Evolutionary conservation across 1,140 invertebrate genomes (phyloP).

Genomic region (Brachionus paranguensis): DNA sequence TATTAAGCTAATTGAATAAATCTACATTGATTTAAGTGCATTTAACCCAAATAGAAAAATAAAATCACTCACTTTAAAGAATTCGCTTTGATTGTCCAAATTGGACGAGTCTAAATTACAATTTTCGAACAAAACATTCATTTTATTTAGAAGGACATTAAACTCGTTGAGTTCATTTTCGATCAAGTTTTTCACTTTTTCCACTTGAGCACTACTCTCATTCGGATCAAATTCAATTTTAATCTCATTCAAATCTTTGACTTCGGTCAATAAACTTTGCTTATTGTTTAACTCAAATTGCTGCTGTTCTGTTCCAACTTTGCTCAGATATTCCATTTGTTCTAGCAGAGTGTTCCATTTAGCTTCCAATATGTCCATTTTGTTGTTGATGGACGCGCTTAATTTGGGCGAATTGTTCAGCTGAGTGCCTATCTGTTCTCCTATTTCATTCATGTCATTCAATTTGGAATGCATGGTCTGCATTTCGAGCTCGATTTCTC

Average conservation of each 20-base stretch:
- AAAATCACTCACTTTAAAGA: background rate
- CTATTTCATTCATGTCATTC: conserved; percentile 37
- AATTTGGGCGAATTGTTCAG: conserved; percentile 12
- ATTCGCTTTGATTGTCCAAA: background rate
- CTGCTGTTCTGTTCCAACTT: conserved; percentile 27
- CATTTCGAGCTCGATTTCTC: conserved; percentile 30
- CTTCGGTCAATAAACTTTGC: background rate
- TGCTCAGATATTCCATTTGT: conserved; percentile 36
- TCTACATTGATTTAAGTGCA: background rate
- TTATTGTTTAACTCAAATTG: background rate
- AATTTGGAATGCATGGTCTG: conserved; percentile 25
- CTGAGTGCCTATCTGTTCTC: conserved; percentile 19
- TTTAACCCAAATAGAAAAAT: background rate
- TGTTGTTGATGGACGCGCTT: conserved; percentile 5
- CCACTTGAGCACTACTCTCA: background rate
- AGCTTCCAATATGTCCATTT: conserved; percentile 28
- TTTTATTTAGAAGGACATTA: background rate
- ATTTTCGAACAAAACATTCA: background rate
- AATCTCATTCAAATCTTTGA: background rate
- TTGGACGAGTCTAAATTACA: background rate
- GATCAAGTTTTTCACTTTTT: background rate
- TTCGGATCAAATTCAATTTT: background rate
- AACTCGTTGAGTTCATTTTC: conserved; percentile 2
- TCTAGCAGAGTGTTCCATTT: conserved; percentile 33
- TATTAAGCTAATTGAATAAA: background rate